Conservation (phyloP, 1,140 invertebrate genomes). For the Bombus sibiricus region DNA sequence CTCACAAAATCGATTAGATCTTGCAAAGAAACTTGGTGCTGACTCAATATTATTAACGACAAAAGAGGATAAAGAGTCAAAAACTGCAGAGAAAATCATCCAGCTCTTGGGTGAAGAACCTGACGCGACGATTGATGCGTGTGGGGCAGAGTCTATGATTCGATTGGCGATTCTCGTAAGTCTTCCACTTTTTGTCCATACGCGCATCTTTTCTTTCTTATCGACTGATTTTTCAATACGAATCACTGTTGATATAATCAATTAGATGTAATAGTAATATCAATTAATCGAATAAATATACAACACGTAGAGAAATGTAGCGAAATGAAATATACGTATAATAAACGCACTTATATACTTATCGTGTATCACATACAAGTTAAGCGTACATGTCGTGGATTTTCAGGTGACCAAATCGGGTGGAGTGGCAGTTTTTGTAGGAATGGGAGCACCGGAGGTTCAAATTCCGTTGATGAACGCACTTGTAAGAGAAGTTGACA, state of each 20-base stretch:
- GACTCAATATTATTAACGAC: conserved; percentile 87
- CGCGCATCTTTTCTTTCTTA: neutral
- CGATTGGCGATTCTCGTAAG: conserved; percentile 89
- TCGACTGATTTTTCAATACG: neutral
- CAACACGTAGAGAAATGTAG: neutral
- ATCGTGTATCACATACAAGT: no score
- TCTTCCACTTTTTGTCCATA: conserved; percentile 37
- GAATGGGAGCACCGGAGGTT: conserved; percentile 91
- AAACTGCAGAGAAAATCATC: conserved; percentile 86
- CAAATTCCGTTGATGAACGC: conserved; percentile 92
- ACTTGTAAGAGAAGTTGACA: conserved; percentile 93
- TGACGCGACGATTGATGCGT: conserved; percentile 93
- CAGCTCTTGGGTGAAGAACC: conserved; percentile 87
- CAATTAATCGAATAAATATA: neutral
- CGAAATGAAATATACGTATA: neutral
- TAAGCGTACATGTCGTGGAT: neutral
- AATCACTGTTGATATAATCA: neutral
- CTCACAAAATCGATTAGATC: conserved; percentile 87
- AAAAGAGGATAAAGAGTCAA: conserved; percentile 84
- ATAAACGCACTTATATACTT: no score
- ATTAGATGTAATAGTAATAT: neutral
- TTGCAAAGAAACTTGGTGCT: conserved; percentile 93
- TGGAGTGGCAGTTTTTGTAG: conserved; percentile 92
- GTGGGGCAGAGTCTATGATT: conserved; percentile 91
- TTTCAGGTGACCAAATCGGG: conserved; percentile 91